Percentiles rank a stretch among this genome's conserved stretches.
Conservation (phyloP, 2,113 vertebrate species). For the Galemys pyrenaicus region DNA sequence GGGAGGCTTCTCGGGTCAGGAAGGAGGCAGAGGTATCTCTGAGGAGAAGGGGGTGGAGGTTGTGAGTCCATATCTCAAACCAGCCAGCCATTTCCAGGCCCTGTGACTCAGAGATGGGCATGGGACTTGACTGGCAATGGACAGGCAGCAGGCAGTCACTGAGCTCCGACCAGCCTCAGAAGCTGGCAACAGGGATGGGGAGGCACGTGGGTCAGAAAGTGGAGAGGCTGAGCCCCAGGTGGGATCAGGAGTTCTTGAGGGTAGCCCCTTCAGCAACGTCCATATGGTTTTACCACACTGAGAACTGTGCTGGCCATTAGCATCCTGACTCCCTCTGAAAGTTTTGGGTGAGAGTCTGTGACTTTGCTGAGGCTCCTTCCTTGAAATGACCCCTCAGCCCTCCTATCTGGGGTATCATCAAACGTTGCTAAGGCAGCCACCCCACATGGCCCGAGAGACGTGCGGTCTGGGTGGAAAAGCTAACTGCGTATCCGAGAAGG, state of each 20-base stretch:
- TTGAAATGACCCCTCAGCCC: neutral
- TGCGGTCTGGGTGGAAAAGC: neutral
- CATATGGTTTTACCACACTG: neutral
- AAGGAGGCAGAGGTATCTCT: neutral
- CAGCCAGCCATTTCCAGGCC: neutral
- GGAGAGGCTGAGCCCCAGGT: neutral
- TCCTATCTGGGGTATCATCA: neutral
- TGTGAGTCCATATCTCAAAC: neutral
- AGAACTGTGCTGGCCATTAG: neutral
- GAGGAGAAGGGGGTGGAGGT: rapidly evolving
- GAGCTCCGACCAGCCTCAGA: neutral
- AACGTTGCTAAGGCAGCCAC: neutral
- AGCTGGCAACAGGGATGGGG: neutral
- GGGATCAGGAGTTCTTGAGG: neutral
- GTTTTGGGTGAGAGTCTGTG: neutral
- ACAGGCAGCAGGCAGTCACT: neutral
- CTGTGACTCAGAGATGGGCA: neutral
- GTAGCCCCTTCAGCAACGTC: neutral
- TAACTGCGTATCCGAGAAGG: neutral
- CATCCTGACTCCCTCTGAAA: neutral
- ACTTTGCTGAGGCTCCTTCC: neutral
- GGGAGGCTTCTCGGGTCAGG: neutral
- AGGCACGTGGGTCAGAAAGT: neutral
- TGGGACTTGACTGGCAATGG: neutral
- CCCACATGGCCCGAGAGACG: neutral